Evolutionary conservation across 2,888 invertebrate genomes (phyloP), one percentile per base, ranked within the genome.

Genomic region (Apoda limacodes): DNA sequence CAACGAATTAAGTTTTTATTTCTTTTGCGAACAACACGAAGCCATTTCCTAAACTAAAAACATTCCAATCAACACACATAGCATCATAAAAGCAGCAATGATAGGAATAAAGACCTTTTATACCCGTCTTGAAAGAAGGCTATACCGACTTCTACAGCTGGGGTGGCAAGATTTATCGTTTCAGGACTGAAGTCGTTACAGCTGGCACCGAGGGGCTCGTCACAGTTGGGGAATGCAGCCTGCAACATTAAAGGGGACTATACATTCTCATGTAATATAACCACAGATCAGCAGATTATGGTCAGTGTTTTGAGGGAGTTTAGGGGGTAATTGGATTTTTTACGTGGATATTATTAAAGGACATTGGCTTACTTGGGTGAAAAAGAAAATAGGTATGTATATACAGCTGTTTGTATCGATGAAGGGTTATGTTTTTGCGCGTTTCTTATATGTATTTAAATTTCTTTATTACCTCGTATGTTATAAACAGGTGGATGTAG

Each of bases 131-230:
- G 71, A 71, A 68, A 67, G 64, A 59, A 60, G 65, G 63, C 65
- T 67, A 66, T 56, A 60, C 54, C 50, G 57, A 54, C 59, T 50
- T 55, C 59, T 46, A 45, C 44, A 48, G 47, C 49, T 51, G 60
- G 78, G 76, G 78, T 62, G 68, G 64, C 42, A 62, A 75, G 78
- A 78, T 78, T 78, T 78, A 78, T 78, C n/a, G n/a, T n/a, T n/a
- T n/a, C n/a, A n/a, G n/a, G n/a, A n/a, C 63, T 71, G 70, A 66
- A 58, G 70, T 72, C 71, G 67, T 60, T 46, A 60, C 64, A 64
- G 74, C 74, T 74, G 61, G 71, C 57, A 63, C 75, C 67, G 52
- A 68, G 67, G 75, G 75, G 75, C 74, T n/a, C n/a, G n/a, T 60
- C 50, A 48, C 52, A 35, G 46, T 46, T 43, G 30, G 35, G 51